A percentile compares a stretch with the other conserved stretches of the same genome.
phyloP scores from a whole-genome alignment of 2,888 invertebrate genomes.

The Harpagoxenus sublaevis region DNA sequence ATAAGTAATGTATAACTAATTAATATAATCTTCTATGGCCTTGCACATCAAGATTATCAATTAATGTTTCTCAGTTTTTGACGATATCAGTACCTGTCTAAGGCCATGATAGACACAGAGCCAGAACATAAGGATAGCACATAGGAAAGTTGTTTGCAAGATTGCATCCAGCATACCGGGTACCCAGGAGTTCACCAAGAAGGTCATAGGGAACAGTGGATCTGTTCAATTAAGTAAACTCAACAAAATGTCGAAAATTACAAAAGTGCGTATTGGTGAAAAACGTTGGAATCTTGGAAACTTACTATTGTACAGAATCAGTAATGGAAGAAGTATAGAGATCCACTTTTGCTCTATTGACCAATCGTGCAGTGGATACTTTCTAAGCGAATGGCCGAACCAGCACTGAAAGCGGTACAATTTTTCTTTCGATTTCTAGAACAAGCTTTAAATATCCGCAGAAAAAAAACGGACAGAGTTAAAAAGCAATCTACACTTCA shows the following conservation, averaged over 20 bases:
- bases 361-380: slow-evolving; percentile 96
- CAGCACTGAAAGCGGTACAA: slow-evolving; percentile 91
- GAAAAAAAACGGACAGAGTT: not conserved
- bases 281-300: not conserved
- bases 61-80: slow-evolving; percentile 37
- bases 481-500: not conserved
- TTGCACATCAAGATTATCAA: not conserved
- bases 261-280: not conserved
- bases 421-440: slow-evolving; percentile 30
- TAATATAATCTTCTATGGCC: not conserved
- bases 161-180: slow-evolving; percentile 97
- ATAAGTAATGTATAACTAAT: not conserved
- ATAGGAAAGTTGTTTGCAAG: slow-evolving; percentile 96
- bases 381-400: slow-evolving; percentile 95
- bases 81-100: slow-evolving; percentile 90
- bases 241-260: slow-evolving; percentile 11
- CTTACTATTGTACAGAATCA: slow-evolving; percentile 97
- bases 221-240: slow-evolving; percentile 88
- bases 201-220: slow-evolving; percentile 96
- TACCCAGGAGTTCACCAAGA: slow-evolving; percentile 95
- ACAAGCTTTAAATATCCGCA: not conserved
- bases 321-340: slow-evolving; percentile 93
- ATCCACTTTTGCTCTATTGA: slow-evolving; percentile 99
- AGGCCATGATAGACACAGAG: slow-evolving; percentile 98
- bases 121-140: slow-evolving; percentile 96